A percentile compares a stretch with the other conserved stretches of the same genome.
phyloP scores from a whole-genome alignment of 2,888 invertebrate genomes.

The Acanthococcus lagerstroemiae region DNA sequence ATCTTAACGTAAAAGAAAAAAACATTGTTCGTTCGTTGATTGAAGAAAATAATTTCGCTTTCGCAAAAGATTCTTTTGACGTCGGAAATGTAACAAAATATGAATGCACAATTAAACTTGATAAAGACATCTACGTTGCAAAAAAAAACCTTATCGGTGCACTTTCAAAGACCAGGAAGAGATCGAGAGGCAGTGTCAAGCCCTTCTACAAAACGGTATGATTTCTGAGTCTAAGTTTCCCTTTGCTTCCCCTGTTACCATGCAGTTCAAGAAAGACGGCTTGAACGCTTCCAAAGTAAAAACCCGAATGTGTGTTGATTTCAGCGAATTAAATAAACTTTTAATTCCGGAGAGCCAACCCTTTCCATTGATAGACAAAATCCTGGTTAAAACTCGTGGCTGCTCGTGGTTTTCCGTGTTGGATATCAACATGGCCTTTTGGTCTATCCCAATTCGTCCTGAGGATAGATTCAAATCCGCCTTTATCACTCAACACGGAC shows the following conservation, averaged over 20 bases:
- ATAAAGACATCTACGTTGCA: background rate
- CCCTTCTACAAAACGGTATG: constrained; percentile 9
- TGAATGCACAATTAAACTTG: background rate
- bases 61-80: background rate
- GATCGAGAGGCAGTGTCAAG: constrained; percentile 15
- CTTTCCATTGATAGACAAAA: constrained; percentile 10
- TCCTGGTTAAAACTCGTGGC: constrained; percentile 35
- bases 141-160: constrained; percentile 26
- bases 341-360: constrained; percentile 12
- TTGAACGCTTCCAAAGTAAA: constrained; percentile 2
- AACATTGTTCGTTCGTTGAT: background rate
- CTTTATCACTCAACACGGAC: constrained; percentile 16
- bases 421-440: constrained; percentile 41
- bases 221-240: constrained; percentile 19
- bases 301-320: constrained; percentile 14
- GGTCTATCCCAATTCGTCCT: constrained; percentile 36
- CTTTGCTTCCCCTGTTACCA: constrained; percentile 18
- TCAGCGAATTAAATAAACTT: constrained; percentile 11
- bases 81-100: background rate
- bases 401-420: constrained; percentile 39
- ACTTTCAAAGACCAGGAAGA: constrained; percentile 12
- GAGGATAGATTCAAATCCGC: constrained; percentile 18
- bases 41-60: background rate
- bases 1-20: background rate
- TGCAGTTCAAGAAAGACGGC: constrained; percentile 16